phyloP scores from a whole-genome alignment of 1,140 invertebrate genomes.

The Drosophila sp. region DNA sequence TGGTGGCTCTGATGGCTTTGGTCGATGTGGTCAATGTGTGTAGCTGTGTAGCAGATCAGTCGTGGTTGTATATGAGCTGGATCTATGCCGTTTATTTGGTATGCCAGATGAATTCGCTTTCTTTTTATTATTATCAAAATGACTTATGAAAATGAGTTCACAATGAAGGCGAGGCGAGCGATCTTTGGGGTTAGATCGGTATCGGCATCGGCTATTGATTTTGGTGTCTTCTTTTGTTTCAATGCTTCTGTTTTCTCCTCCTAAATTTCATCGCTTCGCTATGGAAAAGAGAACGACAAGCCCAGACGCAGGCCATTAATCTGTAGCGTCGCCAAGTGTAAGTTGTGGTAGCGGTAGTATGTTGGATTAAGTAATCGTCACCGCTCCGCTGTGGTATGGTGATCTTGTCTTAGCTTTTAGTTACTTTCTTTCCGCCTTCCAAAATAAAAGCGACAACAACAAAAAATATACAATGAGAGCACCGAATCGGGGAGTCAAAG shows the following conservation, averaged over 20 bases:
- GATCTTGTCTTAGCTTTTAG: slow-evolving; percentile 37
- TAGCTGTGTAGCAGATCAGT: slow-evolving; percentile 11
- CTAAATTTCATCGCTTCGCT: slow-evolving; percentile 56
- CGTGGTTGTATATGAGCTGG: slow-evolving; percentile 19
- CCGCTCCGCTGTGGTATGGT: background rate
- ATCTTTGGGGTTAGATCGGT: slow-evolving; percentile 31
- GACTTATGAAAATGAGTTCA: slow-evolving; percentile 17
- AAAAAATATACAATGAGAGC: slow-evolving; percentile 17
- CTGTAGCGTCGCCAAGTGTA: slow-evolving; percentile 23
- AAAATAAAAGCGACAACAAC: slow-evolving; percentile 15
- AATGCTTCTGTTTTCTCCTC: slow-evolving; percentile 66
- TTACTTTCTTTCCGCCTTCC: slow-evolving; percentile 72
- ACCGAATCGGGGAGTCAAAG: background rate
- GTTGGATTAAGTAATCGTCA: slow-evolving; percentile 65
- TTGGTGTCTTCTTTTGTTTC: slow-evolving; percentile 25
- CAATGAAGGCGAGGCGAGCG: slow-evolving; percentile 14
- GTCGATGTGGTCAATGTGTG: no score
- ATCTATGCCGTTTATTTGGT: slow-evolving; percentile 43
- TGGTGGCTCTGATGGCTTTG: slow-evolving; percentile 1
- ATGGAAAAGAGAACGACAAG: slow-evolving; percentile 35
- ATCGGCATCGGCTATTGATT: background rate
- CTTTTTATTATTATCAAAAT: slow-evolving; percentile 63
- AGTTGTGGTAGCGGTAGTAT: slow-evolving; percentile 8
- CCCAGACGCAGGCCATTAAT: slow-evolving; percentile 59
- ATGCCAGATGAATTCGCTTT: slow-evolving; percentile 57